Conservation (phyloP, 2,888 invertebrate genomes). For the Pogonocherus hispidulus region DNA sequence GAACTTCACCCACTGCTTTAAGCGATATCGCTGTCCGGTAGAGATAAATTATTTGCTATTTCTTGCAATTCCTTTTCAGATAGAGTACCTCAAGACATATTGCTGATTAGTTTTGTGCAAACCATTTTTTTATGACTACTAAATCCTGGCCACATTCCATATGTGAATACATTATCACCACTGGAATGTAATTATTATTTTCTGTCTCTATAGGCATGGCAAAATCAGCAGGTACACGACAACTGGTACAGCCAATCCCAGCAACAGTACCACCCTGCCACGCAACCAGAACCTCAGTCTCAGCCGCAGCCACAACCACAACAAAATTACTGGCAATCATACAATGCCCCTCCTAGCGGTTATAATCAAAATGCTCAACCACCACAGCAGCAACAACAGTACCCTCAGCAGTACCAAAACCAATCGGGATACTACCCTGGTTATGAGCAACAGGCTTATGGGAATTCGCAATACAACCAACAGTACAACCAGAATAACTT, state of each 20-base stretch:
- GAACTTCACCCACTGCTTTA: too few species aligned
- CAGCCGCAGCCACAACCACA: slow-evolving; percentile 60
- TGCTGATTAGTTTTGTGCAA: too few species aligned
- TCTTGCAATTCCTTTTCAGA: too few species aligned
- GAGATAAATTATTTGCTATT: too few species aligned
- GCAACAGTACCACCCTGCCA: slow-evolving; percentile 55
- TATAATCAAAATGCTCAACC: slow-evolving; percentile 44
- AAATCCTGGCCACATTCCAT: too few species aligned
- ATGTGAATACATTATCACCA: too few species aligned
- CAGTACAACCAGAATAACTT: slow-evolving; percentile 50
- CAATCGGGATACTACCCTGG: slow-evolving; percentile 37
- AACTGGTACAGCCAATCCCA: slow-evolving; percentile 68
- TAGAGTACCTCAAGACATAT: too few species aligned
- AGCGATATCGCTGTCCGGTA: too few species aligned
- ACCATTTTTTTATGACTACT: too few species aligned
- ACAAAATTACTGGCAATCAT: slow-evolving; percentile 52
- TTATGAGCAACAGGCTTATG: slow-evolving; percentile 48
- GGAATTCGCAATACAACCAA: slow-evolving; percentile 58
- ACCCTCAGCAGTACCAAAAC: slow-evolving; percentile 35
- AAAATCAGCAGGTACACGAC: slow-evolving; percentile 59
- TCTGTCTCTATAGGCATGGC: slow-evolving; percentile 59
- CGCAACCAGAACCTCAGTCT: slow-evolving; percentile 46
- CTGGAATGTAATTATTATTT: too few species aligned
- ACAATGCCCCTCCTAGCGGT: slow-evolving; percentile 42
- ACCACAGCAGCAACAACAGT: slow-evolving; percentile 35